Evolutionary conservation across 2,888 invertebrate genomes (phyloP).

Genomic region (Phyto melanocephala): DNA sequence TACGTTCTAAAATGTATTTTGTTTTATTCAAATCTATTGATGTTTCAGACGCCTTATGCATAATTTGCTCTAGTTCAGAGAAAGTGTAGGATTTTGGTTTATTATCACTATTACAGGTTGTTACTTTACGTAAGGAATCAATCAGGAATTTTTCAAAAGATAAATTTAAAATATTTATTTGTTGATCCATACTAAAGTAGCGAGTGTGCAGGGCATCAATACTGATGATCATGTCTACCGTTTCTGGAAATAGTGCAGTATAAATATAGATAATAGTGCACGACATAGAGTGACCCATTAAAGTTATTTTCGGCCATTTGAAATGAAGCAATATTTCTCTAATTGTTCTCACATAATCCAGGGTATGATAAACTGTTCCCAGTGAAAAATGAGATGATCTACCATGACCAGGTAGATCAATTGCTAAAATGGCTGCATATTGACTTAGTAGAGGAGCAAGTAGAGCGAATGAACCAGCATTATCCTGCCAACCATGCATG

Average conservation of each 20-base stretch:
- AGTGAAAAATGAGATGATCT: slow-evolving; percentile 82
- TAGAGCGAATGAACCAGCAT: slow-evolving; percentile 85
- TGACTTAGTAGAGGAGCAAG: slow-evolving; percentile 81
- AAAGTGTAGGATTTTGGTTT: slow-evolving; percentile 82
- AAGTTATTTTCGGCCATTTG: slow-evolving; percentile 83
- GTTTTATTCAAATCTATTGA: slow-evolving; percentile 81
- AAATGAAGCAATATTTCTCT: slow-evolving; percentile 81
- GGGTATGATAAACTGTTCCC: slow-evolving; percentile 78
- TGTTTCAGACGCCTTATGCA: slow-evolving; percentile 80
- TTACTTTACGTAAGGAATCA: slow-evolving; percentile 73
- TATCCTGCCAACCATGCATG: slow-evolving; percentile 88
- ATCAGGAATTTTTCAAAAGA: slow-evolving; percentile 77
- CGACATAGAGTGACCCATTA: slow-evolving; percentile 84
- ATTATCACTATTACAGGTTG: background rate
- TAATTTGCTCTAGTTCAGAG: slow-evolving; percentile 81
- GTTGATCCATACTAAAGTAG: slow-evolving; percentile 8
- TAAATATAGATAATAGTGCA: slow-evolving; percentile 81
- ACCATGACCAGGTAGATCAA: slow-evolving; percentile 86
- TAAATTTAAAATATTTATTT: slow-evolving; percentile 67
- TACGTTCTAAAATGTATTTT: slow-evolving; percentile 80
- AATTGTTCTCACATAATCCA: slow-evolving; percentile 78
- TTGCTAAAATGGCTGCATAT: slow-evolving; percentile 80
- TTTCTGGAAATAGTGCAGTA: slow-evolving; percentile 80
- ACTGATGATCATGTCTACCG: slow-evolving; percentile 70
- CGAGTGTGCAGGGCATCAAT: slow-evolving; percentile 67